Percentiles rank a stretch among this genome's conserved stretches.
Evolutionary conservation across 2,797 vertebrate genomes (phyloP).

Genomic region (Darevskia mixta): DNA sequence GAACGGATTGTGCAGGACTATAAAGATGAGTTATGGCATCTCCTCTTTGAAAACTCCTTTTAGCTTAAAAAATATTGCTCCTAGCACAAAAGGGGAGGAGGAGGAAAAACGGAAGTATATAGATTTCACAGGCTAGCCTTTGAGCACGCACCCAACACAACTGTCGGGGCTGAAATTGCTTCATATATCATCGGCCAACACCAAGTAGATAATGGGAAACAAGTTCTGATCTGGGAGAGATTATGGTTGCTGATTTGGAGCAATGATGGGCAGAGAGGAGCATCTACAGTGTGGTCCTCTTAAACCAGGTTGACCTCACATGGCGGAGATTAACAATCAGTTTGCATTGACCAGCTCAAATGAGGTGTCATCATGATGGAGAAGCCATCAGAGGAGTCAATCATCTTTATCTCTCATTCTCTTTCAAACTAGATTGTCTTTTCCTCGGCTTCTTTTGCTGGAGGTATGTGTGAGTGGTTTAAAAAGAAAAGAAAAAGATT

Average conservation of each 20-base stretch:
- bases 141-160: constrained; percentile 51
- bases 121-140: constrained; percentile 61
- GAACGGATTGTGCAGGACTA: constrained; percentile 61
- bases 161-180: constrained; percentile 73
- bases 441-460: background rate
- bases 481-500: background rate
- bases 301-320: constrained; percentile 49
- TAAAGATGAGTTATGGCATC: constrained; percentile 68
- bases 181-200: constrained; percentile 73
- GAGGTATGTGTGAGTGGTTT: background rate
- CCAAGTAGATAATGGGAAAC: constrained; percentile 71
- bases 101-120: constrained; percentile 19
- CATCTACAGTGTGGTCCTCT: constrained; percentile 51
- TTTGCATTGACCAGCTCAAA: constrained; percentile 28
- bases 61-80: constrained; percentile 69
- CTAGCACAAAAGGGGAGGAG: constrained; percentile 4
- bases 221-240: constrained; percentile 71
- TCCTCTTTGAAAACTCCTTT: constrained; percentile 74
- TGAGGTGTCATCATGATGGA: constrained; percentile 45
- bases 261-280: constrained; percentile 42
- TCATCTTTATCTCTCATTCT: background rate
- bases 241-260: constrained; percentile 64
- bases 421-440: constrained; percentile 24
- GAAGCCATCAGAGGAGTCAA: constrained; percentile 31
- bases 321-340: constrained; percentile 53